Percentiles rank a stretch among this genome's conserved stretches.
Evolutionary conservation across 2,888 invertebrate species (phyloP).

Genomic region (Erebia ligea): DNA sequence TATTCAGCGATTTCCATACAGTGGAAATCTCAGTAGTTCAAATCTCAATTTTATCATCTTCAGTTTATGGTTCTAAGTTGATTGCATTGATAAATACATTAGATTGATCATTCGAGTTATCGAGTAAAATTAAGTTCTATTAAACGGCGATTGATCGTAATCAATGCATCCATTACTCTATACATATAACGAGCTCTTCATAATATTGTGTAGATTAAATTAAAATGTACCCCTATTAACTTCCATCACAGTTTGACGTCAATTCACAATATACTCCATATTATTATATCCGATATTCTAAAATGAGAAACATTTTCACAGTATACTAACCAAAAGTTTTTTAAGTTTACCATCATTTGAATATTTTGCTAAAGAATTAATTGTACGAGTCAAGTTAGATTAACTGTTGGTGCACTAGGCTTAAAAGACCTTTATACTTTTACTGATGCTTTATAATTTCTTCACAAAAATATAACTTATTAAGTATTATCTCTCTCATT

Average conservation of each 20-base stretch:
- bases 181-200: constrained; percentile 44
- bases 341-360: too few species aligned
- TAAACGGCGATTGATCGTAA: constrained; percentile 44
- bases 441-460: background rate
- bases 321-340: too few species aligned
- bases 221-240: constrained; percentile 62
- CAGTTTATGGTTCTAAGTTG: background rate
- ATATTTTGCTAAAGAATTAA: too few species aligned
- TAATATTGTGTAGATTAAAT: constrained; percentile 43
- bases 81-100: background rate
- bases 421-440: too few species aligned
- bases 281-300: background rate
- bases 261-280: constrained; percentile 50
- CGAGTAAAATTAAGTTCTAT: constrained; percentile 35
- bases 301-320: background rate
- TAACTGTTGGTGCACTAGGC: too few species aligned
- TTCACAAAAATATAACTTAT: background rate
- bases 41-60: background rate
- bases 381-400: too few species aligned
- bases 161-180: constrained; percentile 43
- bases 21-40: background rate
- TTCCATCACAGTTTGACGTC: constrained; percentile 66
- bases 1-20: constrained; percentile 3
- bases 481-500: too few species aligned
- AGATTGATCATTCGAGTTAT: constrained; percentile 26